Evolutionary conservation across 2,113 vertebrate genomes (phyloP), one percentile per base, ranked within the genome.

Genomic region (Menura novaehollandiae): DNA sequence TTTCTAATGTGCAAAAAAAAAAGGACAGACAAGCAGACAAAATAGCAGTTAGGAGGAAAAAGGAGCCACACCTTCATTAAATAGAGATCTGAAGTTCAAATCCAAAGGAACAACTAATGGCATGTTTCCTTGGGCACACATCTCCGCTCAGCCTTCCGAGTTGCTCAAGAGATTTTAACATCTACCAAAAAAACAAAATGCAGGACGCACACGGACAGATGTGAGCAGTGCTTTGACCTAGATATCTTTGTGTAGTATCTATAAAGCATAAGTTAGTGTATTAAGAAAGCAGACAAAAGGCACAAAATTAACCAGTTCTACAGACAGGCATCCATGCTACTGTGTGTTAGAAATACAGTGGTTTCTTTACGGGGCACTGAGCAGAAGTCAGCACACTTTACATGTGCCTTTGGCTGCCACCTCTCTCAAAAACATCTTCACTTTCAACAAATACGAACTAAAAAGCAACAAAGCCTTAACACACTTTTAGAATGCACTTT

Each of bases 221-320:
- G 46, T 2, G 78, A 75, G 88, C 74, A 64, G 85, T 20, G 69
- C 81, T 96, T 85, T 75, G 89, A 94, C 95, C 60, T 95, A 91
- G 88, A 79, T 81, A 69, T 91, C 85, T 86, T 56, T 80, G 67
- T 95, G 94, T 89, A 80, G 33, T 75, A 83, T 23, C 94, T 96
- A 94, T 64, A 96, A 97, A 97, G 89, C 94, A 1, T 64, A 88
- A 96, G 78, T 87, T 84, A 19, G 4, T 79, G 78, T 87, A 75
- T 95, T 85, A 95, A 96, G 95, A 95, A 94, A 97, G 96, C 96
- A 93, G 96, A 94, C 92, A 71, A 97, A 98, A 98, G 98, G 97
- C 97, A 97, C 97, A 76, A 94, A 93, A 91, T 97, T 12, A 93
- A 89, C 78, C 46, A 26, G 91, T 83, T 95, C 93, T 94, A 91